These are phyloP conservation scores for Cyprinodon brontotheroides DNA, from an alignment of 2,113 vertebrate genomes.

Conservation along the genomic window DNA sequence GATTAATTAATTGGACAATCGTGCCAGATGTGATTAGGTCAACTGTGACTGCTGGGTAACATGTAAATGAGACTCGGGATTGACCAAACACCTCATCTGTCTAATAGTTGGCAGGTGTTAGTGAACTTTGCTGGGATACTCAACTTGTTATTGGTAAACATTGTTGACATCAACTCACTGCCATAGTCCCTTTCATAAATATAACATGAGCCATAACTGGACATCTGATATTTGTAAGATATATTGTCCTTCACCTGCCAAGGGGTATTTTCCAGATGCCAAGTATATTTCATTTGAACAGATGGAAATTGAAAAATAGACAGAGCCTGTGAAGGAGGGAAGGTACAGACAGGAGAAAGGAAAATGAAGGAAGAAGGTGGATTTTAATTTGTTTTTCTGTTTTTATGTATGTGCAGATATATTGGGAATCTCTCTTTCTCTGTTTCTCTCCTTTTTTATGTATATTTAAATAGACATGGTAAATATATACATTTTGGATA, in stretches of 20 bases:
- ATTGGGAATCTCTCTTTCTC: slow-evolving; percentile 24
- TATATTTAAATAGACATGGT: not conserved
- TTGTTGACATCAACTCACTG: slow-evolving; percentile 65
- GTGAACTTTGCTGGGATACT: slow-evolving; percentile 59
- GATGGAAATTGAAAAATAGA: slow-evolving; percentile 76
- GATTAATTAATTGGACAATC: slow-evolving; percentile 72
- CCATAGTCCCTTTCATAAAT: slow-evolving; percentile 72
- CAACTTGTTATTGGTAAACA: slow-evolving; percentile 68
- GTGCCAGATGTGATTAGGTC: slow-evolving; percentile 69
- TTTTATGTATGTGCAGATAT: slow-evolving; percentile 16
- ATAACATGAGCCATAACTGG: slow-evolving; percentile 70
- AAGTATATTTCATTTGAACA: slow-evolving; percentile 77
- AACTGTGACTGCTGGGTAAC: slow-evolving; percentile 46
- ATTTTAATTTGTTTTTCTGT: slow-evolving; percentile 16
- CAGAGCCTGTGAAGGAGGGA: slow-evolving; percentile 42
- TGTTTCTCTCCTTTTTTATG: slow-evolving; percentile 8
- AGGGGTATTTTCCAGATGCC: slow-evolving; percentile 74
- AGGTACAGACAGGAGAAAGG: slow-evolving; percentile 39
- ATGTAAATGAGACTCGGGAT: slow-evolving; percentile 63
- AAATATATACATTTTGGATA: not conserved
- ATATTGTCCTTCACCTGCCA: slow-evolving; percentile 73
- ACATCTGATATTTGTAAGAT: slow-evolving; percentile 78
- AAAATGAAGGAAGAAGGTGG: slow-evolving; percentile 39
- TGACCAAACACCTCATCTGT: slow-evolving; percentile 46
- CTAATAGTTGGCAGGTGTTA: slow-evolving; percentile 62